These are phyloP conservation scores for Daboia siamensis DNA, from an alignment of 2,113 vertebrate species.

Conservation along the genomic window DNA sequence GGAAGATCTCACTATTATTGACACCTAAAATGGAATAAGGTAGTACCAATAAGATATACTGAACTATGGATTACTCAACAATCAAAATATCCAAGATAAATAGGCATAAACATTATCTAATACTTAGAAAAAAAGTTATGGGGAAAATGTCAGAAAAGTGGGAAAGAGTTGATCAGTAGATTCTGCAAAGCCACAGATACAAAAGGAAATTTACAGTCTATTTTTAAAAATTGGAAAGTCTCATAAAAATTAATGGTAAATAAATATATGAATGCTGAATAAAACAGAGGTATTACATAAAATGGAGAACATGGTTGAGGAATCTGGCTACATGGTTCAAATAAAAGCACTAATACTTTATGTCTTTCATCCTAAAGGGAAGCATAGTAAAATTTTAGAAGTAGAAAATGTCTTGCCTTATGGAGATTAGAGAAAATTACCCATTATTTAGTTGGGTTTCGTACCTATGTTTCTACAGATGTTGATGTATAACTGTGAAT, in stretches of 20 bases:
- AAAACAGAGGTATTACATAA: neutral
- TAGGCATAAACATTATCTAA: neutral
- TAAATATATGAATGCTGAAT: neutral
- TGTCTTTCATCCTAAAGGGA: neutral
- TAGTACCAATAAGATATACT: too few relatives aligned
- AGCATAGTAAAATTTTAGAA: neutral
- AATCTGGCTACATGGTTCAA: neutral
- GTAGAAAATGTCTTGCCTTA: neutral
- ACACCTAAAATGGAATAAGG: neutral
- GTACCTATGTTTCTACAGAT: slow-evolving; percentile 88
- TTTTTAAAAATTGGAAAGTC: neutral
- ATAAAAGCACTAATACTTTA: neutral
- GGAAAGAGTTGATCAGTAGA: neutral
- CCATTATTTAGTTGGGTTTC: slow-evolving; percentile 13
- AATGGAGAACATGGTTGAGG: neutral
- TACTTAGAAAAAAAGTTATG: neutral
- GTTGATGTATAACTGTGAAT: slow-evolving; percentile 86
- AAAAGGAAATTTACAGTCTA: neutral
- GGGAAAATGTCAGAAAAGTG: neutral
- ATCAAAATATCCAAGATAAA: neutral
- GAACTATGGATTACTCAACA: neutral
- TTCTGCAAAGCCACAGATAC: neutral
- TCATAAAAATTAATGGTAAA: neutral
- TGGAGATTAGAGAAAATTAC: neutral
- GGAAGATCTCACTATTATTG: neutral